Base-by-base conservation (phyloP, 2,113 vertebrate species). In the Muscicapa adusta region DNA sequence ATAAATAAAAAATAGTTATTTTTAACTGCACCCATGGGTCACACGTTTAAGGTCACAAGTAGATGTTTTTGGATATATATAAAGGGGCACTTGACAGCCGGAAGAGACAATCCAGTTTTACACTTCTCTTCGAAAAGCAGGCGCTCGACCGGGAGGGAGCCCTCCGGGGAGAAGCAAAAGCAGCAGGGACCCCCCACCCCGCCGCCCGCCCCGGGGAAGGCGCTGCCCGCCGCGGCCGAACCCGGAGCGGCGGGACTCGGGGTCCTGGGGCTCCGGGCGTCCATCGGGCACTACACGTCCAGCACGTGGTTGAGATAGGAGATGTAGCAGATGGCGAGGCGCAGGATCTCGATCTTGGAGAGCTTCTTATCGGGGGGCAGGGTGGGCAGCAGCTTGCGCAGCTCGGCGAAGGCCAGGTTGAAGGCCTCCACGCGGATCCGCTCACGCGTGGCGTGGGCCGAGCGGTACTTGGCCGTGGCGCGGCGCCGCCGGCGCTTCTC, bases 31-130 rank as follows among this genome's bases (percentile, higher is more conserved):
- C 97, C 97, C 97, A 98, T 96, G 95, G 97, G 96, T 98, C 97
- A 98, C 96, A 96, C 96, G 78, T 97, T 98, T 99, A 99, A 99
- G 98, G 98, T 99, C 98, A 98, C 98, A 98, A 98, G 98, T 98
- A 98, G 97, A 98, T 98, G 98, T 96, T 96, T 98, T 98, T 97
- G 97, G 98, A 98, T 97, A 98, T 97, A 98, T 97, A 97, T 97
- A 97, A 98, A 98, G 98, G 98, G 98, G 98, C 98, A 99, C 98
- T 99, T 98, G 93, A 95, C 96, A 94, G 92, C 96, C 98, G 97
- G 96, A 94, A 97, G 95, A 94, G 84, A 95, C 97, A 86, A 96
- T 97, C 95, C 81, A 48, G 96, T 92, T 95, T 74, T 94, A 94
- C 84, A 75, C 28, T 87, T 95, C 87, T 51, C 95, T 94, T 76